Base-by-base conservation (phyloP, 2,113 vertebrate genomes). In the Clarias gariepinus region DNA sequence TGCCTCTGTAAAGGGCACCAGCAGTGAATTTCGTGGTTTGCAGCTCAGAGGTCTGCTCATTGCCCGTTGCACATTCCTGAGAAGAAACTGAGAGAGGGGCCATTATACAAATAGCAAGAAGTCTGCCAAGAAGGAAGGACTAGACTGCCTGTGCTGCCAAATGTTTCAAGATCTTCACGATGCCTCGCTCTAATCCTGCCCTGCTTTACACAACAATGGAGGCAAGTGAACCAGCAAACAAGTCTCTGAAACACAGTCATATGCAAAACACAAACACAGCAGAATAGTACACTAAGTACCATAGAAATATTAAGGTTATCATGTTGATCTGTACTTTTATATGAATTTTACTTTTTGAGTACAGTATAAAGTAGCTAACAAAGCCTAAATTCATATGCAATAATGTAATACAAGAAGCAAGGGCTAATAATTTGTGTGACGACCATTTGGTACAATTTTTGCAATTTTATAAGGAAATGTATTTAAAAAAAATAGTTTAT, bases 91-190 rank as follows among this genome's bases (percentile, higher is more conserved):
- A 94, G 91, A 92, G 83, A 81, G 91, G 78, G 90, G 86, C 89
- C 90, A 94, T 95, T 94, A 95, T 95, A 94, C 92, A 94, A 95
- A 95, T 94, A 89, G 88, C 89, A 93, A 92, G 91, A 92, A 92
- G 92, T 87, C 92, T 93, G 94, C 93, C 93, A 93, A 92, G 92
- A 92, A 87, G 88, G 89, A 87, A 90, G 90, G 88, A 91, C 58
- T 89, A 78, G 86, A 58, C 81, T 25, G 68, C 55, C 41, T 64
- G 47, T 90, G 84, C 86, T 89, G 93, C 90, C 91, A 92, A 95
- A 92, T 93, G 90, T 90, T 94, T 94, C 93, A 94, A 95, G 92
- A 94, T 94, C 90, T 94, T 94, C 94, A 94, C 94, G 92, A 94
- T 94, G 94, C 89, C 89, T 89, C 86, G 83, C 88, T 85, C 81